A percentile compares a stretch with the other conserved stretches of the same genome.
These are phyloP conservation scores for Heliconius melpomene DNA, from an alignment of 1,140 invertebrate species.

Conservation along the genomic window DNA sequence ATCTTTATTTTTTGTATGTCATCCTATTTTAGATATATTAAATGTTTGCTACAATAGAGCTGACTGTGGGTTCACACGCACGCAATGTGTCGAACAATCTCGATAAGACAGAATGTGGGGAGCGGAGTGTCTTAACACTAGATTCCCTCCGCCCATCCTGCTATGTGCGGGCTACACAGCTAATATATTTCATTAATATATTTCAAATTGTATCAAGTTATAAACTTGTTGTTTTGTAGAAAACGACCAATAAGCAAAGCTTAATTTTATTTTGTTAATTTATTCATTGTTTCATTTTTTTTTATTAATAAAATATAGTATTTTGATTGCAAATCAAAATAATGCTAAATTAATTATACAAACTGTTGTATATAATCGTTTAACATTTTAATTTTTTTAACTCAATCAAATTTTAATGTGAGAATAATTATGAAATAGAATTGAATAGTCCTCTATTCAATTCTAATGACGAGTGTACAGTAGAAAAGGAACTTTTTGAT, in stretches of 20 bases:
- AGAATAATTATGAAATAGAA: not conserved
- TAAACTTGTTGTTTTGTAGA: not conserved
- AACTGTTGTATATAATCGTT: not conserved
- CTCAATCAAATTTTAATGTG: not conserved
- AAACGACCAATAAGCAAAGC: not conserved
- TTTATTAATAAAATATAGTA: too few species aligned
- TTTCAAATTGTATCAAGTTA: too few species aligned
- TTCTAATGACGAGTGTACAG: not conserved
- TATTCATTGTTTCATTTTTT: not conserved
- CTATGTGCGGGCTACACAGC: too few species aligned
- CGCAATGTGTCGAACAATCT: too few species aligned
- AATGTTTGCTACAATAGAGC: not conserved
- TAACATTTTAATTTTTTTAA: not conserved
- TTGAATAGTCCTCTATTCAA: not conserved
- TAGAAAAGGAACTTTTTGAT: not conserved
- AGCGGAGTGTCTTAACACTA: too few species aligned
- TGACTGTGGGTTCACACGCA: too few species aligned
- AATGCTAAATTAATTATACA: not conserved
- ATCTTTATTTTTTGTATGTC: not conserved
- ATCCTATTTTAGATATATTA: not conserved
- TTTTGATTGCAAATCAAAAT: too few species aligned
- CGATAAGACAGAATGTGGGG: too few species aligned
- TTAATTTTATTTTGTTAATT: not conserved
- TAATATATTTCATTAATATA: too few species aligned
- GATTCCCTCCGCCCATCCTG: too few species aligned